Evolutionary conservation across 2,113 vertebrate species (phyloP).

Genomic region (Phainopepla nitens): DNA sequence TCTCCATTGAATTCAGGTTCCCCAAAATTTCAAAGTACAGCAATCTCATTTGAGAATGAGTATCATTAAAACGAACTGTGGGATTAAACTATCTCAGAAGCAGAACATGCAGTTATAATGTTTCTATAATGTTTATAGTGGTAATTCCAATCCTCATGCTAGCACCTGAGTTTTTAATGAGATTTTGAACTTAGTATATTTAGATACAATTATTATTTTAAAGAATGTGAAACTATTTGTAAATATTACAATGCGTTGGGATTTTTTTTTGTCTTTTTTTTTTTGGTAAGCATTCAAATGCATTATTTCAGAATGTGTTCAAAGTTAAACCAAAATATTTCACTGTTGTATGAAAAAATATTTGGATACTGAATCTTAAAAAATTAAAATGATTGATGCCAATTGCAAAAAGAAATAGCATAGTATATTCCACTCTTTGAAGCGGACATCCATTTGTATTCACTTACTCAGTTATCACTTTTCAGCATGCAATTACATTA

Average conservation of each 20-base stretch:
- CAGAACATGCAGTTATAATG: neutral
- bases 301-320: neutral
- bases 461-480: neutral
- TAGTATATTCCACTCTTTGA: neutral
- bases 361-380: neutral
- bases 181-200: neutral
- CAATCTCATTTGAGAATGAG: neutral
- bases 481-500: neutral
- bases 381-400: neutral
- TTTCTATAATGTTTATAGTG: neutral
- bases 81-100: neutral
- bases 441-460: neutral
- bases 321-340: constrained; percentile 2
- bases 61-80: neutral
- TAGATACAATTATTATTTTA: neutral
- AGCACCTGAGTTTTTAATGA: neutral
- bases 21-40: neutral
- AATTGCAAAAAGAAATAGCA: neutral
- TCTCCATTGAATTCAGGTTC: neutral
- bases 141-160: neutral
- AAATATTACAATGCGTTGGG: neutral
- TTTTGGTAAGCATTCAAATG: neutral
- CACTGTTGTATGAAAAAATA: neutral
- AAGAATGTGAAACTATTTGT: neutral
- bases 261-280: neutral